Evolutionary conservation across 2,113 vertebrate species (phyloP).

Genomic region (Aptenodytes forsteri): DNA sequence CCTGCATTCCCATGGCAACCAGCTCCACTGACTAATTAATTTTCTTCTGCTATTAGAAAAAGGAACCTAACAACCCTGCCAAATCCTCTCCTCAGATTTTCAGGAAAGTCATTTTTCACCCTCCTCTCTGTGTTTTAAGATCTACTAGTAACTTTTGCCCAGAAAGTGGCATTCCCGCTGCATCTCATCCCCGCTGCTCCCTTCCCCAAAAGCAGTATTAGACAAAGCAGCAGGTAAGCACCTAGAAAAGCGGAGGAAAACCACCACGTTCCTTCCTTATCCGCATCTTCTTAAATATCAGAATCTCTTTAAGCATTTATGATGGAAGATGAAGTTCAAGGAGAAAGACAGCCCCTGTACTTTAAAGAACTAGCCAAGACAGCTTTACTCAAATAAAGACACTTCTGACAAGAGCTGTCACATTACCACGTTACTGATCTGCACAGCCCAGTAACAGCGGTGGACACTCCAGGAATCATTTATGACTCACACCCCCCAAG

Average conservation of each 20-base stretch:
- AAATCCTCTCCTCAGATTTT: neutral
- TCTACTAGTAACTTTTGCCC: neutral
- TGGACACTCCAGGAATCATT: neutral
- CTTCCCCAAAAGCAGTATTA: neutral
- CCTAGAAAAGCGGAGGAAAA: neutral
- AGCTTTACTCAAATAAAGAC: neutral
- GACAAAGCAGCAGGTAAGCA: neutral
- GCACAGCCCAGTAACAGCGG: neutral
- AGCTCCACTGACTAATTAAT: neutral
- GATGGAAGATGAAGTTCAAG: neutral
- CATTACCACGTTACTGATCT: fast-evolving
- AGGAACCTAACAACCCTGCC: neutral
- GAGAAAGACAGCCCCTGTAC: neutral
- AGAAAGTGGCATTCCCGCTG: neutral
- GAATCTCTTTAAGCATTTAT: neutral
- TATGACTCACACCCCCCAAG: neutral
- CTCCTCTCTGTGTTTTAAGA: neutral
- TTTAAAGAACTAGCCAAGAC: neutral
- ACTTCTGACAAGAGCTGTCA: neutral
- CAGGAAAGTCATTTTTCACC: neutral
- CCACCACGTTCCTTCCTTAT: fast-evolving
- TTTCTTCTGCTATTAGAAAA: neutral
- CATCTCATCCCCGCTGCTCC: neutral
- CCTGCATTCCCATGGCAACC: slow-evolving; percentile 42
- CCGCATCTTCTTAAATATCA: neutral